Percentiles rank a stretch among this genome's conserved stretches.
These are phyloP conservation scores for Arctocebus calabarensis DNA, from an alignment of 2,797 vertebrate species.

Conservation along the genomic window DNA sequence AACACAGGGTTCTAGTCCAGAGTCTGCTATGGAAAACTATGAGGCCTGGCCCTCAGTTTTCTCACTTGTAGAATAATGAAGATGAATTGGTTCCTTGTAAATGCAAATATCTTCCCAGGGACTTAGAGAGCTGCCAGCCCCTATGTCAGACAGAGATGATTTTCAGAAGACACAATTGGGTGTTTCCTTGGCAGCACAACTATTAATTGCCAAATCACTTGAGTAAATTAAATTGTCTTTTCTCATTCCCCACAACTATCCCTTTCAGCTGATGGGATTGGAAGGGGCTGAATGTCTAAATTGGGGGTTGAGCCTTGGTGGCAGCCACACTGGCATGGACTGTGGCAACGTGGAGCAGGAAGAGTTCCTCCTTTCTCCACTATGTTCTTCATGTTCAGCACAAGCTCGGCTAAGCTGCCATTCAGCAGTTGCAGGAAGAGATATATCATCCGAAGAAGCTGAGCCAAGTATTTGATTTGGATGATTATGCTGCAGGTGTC, in stretches of 20 bases:
- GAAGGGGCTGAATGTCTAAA: background rate
- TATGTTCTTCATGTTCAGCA: slow-evolving; percentile 78
- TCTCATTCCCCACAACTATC: background rate
- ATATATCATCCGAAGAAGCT: slow-evolving; percentile 83
- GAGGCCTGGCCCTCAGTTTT: background rate
- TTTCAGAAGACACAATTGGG: slow-evolving; percentile 40
- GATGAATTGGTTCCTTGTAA: background rate
- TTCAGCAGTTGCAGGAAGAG: slow-evolving; percentile 83
- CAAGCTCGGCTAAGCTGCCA: slow-evolving; percentile 74
- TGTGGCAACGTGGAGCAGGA: background rate
- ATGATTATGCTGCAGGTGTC: slow-evolving; percentile 89
- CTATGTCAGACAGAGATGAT: slow-evolving; percentile 24
- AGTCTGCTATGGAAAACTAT: background rate
- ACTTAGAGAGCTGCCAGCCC: slow-evolving; percentile 45
- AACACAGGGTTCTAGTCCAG: background rate
- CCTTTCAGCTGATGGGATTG: background rate
- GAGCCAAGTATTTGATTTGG: slow-evolving; percentile 90
- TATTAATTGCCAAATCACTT: slow-evolving; percentile 54
- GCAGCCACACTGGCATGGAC: background rate
- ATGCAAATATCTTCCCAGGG: background rate
- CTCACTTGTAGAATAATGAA: slow-evolving; percentile 32
- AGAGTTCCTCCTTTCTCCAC: background rate
- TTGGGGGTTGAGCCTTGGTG: background rate
- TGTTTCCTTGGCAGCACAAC: slow-evolving; percentile 1
- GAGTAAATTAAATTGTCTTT: slow-evolving; percentile 50